A percentile compares a stretch with the other conserved stretches of the same genome.
These are phyloP conservation scores for Myopa testacea DNA, from an alignment of 2,888 invertebrate genomes.

Conservation along the genomic window DNA sequence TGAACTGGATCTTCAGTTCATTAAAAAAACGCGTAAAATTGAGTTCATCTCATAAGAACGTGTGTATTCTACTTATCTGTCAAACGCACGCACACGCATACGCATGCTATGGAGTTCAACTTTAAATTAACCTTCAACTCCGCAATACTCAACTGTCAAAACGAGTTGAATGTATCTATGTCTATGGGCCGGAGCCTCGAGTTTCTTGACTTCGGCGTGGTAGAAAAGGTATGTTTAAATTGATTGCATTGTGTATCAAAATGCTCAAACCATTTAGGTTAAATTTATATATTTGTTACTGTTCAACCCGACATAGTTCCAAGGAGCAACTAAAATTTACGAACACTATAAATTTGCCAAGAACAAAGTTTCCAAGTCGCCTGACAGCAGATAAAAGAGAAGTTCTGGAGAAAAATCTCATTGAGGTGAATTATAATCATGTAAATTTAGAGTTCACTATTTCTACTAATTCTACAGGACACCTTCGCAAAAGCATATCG, in stretches of 20 bases:
- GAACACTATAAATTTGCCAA: conserved; percentile 75
- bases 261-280: conserved; percentile 48
- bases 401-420: conserved; percentile 72
- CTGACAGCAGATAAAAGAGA: conserved; percentile 71
- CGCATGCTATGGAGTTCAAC: too few relatives aligned
- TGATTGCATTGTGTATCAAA: conserved; percentile 17
- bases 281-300: conserved; percentile 51
- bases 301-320: conserved; percentile 59
- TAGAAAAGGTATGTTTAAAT: too few relatives aligned
- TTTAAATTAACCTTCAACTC: too few relatives aligned
- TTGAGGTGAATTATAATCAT: conserved; percentile 68
- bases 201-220: too few relatives aligned
- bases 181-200: too few relatives aligned
- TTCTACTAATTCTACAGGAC: conserved; percentile 63
- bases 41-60: too few relatives aligned
- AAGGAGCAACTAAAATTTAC: conserved; percentile 69
- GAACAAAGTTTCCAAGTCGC: conserved; percentile 75
- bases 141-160: too few relatives aligned
- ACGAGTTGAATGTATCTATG: too few relatives aligned
- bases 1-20: too few relatives aligned
- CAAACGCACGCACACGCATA: too few relatives aligned
- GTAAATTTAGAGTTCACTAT: neutral
- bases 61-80: too few relatives aligned
- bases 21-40: too few relatives aligned
- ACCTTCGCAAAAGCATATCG: conserved; percentile 80